phyloP scores from a whole-genome alignment of 2,113 vertebrate species.

The Nannobrachium achirus region DNA sequence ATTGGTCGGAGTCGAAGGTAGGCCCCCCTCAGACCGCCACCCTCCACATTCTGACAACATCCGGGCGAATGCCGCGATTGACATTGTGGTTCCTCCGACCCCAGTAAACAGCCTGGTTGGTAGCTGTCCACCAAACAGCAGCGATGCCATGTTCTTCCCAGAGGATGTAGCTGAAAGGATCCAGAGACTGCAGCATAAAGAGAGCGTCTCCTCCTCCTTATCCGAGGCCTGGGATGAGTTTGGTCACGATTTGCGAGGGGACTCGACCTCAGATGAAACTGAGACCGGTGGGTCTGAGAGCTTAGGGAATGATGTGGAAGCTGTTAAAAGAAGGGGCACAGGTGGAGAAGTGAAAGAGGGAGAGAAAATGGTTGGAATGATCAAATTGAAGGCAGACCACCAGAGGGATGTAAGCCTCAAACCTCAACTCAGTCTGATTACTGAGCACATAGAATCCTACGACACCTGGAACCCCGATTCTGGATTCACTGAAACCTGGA shows the following conservation, averaged over 20 bases:
- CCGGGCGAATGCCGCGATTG: constrained; percentile 67
- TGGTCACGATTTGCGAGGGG: constrained; percentile 79
- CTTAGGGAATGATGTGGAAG: constrained; percentile 51
- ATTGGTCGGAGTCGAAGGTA: constrained; percentile 63
- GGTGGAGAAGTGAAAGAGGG: constrained; percentile 18
- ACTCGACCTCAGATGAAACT: constrained; percentile 54
- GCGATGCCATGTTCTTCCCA: constrained; percentile 81
- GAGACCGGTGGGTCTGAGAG: constrained; percentile 66
- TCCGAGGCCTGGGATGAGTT: constrained; percentile 89
- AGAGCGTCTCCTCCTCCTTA: constrained; percentile 74
- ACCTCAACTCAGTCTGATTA: constrained; percentile 71
- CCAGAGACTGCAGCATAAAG: constrained; percentile 74
- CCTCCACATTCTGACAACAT: constrained; percentile 54
- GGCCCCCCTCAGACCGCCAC: constrained; percentile 46
- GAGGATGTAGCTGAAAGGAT: constrained; percentile 85
- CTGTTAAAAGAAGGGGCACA: constrained; percentile 23
- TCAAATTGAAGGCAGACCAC: constrained; percentile 23
- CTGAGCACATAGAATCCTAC: constrained; percentile 56
- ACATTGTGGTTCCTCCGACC: constrained; percentile 86
- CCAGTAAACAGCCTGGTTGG: constrained; percentile 90
- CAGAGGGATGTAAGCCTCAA: constrained; percentile 49
- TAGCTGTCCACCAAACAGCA: constrained; percentile 83
- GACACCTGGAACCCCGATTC: constrained; percentile 59
- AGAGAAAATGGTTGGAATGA: constrained; percentile 29
- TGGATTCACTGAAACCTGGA: constrained; percentile 55